A percentile compares a stretch with the other conserved stretches of the same genome.
phyloP scores from a whole-genome alignment of 2,797 vertebrate genomes.

The Tapera naevia region DNA sequence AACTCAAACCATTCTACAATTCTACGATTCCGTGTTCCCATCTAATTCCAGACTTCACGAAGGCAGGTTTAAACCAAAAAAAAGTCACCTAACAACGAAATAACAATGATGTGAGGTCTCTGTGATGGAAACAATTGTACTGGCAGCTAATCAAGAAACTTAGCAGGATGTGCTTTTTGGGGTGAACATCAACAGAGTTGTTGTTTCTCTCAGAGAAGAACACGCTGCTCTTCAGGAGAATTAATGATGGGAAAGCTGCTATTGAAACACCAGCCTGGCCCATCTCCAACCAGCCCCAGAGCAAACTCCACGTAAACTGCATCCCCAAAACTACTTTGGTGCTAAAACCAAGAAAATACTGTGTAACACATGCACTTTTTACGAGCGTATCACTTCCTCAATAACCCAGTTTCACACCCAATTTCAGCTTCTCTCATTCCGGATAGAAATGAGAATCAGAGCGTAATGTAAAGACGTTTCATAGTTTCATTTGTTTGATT shows the following conservation, averaged over 20 bases:
- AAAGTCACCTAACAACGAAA: background rate
- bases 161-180: background rate
- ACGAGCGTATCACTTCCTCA: background rate
- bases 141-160: background rate
- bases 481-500: background rate
- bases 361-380: background rate
- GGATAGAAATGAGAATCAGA: background rate
- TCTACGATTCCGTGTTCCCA: background rate
- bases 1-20: too few species aligned
- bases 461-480: background rate
- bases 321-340: background rate
- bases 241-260: background rate
- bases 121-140: background rate
- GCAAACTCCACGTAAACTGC: background rate
- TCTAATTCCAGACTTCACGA: background rate
- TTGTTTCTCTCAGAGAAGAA: background rate
- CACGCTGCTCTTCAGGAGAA: background rate
- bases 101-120: background rate
- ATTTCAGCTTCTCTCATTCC: background rate
- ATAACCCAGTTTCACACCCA: background rate
- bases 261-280: background rate
- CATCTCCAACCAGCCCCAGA: background rate
- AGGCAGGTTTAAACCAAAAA: background rate
- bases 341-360: background rate
- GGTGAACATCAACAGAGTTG: background rate